Percentiles rank a stretch among this genome's conserved stretches.
These are phyloP conservation scores for Myopa testacea DNA, from an alignment of 2,888 invertebrate genomes.

Conservation along the genomic window DNA sequence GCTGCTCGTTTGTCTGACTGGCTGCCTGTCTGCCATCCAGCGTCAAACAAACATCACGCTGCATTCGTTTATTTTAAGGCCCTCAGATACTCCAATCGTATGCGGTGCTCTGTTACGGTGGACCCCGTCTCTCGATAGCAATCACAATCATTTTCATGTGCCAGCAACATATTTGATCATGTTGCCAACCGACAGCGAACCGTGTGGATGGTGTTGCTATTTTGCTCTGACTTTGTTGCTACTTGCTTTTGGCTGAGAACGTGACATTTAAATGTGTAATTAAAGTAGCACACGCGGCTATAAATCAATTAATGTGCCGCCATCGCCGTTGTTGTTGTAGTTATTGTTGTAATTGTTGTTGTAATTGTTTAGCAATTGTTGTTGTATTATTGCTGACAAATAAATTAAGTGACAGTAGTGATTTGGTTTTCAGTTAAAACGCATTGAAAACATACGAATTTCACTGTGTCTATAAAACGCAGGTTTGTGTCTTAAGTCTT, in stretches of 20 bases:
- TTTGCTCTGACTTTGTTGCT: neutral
- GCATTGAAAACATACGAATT: no score
- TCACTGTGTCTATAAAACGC: no score
- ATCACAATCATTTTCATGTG: conserved; percentile 21
- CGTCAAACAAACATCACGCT: neutral
- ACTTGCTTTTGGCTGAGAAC: neutral
- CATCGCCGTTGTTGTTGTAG: no score
- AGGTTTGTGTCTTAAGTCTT: no score
- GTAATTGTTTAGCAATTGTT: no score
- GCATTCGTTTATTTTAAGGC: neutral
- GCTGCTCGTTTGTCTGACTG: neutral
- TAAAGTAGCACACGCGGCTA: conserved; percentile 18
- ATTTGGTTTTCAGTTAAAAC: no score
- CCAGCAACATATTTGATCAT: neutral
- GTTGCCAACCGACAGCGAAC: neutral
- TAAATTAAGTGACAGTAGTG: no score
- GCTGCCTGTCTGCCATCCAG: neutral
- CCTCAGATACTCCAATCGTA: neutral
- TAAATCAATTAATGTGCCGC: conserved; percentile 25
- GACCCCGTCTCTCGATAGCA: conserved; percentile 19
- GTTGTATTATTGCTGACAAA: no score
- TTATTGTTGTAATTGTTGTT: no score
- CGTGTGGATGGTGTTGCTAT: neutral
- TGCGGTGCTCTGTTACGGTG: neutral
- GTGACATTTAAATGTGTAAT: conserved; percentile 25